A percentile compares a stretch with the other conserved stretches of the same genome.
phyloP scores from a whole-genome alignment of 2,797 vertebrate species.

The Sphenopsis melanotis region DNA sequence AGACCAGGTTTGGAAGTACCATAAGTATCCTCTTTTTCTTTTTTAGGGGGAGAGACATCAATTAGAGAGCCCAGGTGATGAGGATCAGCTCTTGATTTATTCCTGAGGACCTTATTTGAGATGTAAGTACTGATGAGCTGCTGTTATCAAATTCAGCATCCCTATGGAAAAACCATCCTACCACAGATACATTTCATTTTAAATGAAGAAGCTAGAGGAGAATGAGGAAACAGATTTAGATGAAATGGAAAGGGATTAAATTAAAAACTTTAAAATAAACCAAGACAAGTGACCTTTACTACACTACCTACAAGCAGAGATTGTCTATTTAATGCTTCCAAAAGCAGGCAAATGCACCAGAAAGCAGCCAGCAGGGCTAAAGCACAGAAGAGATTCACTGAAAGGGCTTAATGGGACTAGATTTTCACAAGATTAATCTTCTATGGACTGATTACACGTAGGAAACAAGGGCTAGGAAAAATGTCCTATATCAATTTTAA shows the following conservation, averaged over 20 bases:
- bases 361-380: neutral
- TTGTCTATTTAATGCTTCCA: neutral
- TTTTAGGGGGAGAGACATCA: rapidly evolving
- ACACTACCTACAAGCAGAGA: neutral
- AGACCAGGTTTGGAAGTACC: neutral
- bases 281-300: neutral
- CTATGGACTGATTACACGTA: neutral
- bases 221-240: neutral
- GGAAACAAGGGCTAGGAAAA: neutral
- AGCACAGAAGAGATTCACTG: neutral
- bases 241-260: neutral
- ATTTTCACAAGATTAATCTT: neutral
- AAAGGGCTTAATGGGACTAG: neutral
- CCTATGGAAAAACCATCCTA: neutral
- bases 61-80: neutral
- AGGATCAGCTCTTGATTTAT: neutral
- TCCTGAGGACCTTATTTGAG: neutral
- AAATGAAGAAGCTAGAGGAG: neutral
- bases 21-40: neutral
- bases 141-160: neutral
- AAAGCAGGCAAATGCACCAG: neutral
- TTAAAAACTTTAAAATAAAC: neutral
- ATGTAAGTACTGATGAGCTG: neutral
- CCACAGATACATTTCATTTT: neutral
- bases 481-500: neutral